Conservation (phyloP, 2,113 vertebrate species). For the Pterocles gutturalis region DNA sequence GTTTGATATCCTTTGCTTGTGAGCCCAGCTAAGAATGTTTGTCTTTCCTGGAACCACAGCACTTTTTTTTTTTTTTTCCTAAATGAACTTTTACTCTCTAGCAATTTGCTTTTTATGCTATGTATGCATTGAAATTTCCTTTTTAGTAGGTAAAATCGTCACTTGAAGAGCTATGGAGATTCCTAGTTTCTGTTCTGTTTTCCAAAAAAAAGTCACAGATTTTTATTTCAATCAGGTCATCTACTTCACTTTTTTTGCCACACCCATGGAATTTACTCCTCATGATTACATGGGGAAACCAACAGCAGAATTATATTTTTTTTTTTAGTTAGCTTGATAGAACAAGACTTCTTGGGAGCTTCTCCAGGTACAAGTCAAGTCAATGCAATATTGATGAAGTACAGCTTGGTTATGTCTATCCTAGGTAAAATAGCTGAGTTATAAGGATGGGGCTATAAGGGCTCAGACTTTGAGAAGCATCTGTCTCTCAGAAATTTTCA, state of each 20-base stretch:
- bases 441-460: neutral
- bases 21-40: neutral
- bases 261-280: neutral
- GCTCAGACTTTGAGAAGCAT: neutral
- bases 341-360: neutral
- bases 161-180: neutral
- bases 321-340: neutral
- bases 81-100: neutral
- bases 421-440: neutral
- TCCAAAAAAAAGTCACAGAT: neutral
- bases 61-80: neutral
- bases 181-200: neutral
- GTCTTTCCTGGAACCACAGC: neutral
- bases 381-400: neutral
- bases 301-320: neutral
- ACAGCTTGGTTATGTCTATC: neutral
- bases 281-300: neutral
- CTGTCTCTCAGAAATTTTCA: neutral
- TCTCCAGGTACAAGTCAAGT: neutral
- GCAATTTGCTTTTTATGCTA: neutral
- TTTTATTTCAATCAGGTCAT: neutral
- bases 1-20: constrained; percentile 14
- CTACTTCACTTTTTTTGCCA: neutral
- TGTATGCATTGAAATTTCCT: neutral
- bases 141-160: neutral